Conservation (phyloP, 2,113 vertebrate genomes). For the Penelope pileata region DNA sequence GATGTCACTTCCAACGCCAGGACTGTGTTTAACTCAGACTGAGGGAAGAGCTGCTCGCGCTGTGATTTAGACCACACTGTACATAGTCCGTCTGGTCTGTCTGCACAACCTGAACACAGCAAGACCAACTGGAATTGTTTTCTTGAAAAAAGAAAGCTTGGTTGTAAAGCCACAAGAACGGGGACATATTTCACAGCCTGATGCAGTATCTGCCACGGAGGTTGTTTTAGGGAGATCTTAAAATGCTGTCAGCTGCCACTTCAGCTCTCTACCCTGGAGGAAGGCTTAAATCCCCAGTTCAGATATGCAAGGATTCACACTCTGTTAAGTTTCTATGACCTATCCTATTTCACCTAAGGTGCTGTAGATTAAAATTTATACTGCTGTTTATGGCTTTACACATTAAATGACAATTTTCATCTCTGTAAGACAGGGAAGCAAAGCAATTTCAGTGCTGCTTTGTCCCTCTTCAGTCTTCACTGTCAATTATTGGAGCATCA, state of each 20-base stretch:
- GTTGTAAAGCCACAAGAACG: neutral
- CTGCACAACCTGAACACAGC: neutral
- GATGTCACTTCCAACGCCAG: neutral
- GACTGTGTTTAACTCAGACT: neutral
- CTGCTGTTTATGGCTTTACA: neutral
- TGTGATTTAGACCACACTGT: neutral
- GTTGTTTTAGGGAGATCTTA: neutral
- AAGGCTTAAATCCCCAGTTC: neutral
- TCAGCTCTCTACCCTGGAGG: neutral
- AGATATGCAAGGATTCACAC: neutral
- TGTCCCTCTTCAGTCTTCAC: neutral
- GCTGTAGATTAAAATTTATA: neutral
- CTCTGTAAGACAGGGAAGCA: neutral
- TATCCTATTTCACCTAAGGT: neutral
- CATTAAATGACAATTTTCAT: neutral
- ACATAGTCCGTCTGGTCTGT: neutral
- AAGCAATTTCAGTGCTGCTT: neutral
- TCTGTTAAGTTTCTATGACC: neutral
- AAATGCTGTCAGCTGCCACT: neutral
- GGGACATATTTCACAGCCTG: neutral
- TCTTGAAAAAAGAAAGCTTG: neutral
- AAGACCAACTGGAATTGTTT: neutral
- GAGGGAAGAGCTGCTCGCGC: neutral
- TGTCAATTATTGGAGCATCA: neutral
- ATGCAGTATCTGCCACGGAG: accelerated